Base-by-base conservation (phyloP, 2,797 vertebrate genomes). In the Myotis myotis region DNA sequence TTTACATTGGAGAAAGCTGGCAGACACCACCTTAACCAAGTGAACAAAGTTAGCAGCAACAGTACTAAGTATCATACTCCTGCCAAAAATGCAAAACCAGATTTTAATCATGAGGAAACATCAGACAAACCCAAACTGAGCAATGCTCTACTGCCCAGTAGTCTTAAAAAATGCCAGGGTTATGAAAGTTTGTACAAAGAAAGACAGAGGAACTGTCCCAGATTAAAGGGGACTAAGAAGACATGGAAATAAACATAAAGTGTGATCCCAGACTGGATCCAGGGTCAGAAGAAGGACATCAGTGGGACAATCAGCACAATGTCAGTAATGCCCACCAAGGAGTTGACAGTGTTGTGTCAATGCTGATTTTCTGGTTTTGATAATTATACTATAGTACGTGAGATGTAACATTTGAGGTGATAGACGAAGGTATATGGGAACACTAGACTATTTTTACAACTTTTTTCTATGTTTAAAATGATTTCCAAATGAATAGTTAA, bases 401-500 rank as follows among this genome's bases (percentile, higher is more conserved):
- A 55, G 62, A 75, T 23, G 17, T 38, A 80, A 68, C 10, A 60
- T 9, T 0, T 60, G 28, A 72, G 44, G 13, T 11, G 1, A 12
- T 16, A 12, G 8, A 36, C 22, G 15, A 83, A 87, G 6, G 33
- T 23, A 53, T 22, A n/a, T 12, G 41, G 6, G 17, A 91, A 71
- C 22, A 25, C 53, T 47, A 3, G 5, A 79, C 23, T 30, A 38
- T 51, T 68, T 36, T 53, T 76, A n/a, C 25, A 79, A 83, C 38
- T 33, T 88, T 89, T 57, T 85, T 85, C 41, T 81, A 57, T 6
- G 4, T 36, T 33, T 55, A 87, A 76, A 38, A 82, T 62, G 71
- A 91, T 36, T 93, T 84, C 75, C 36, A 91, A 70, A 74, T 60
- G 16, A 87, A 96, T 64, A 38, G 28, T 20, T 88, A 49, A 78